Conservation (phyloP, 2,888 invertebrate genomes). For the Alsophila aescularia region DNA sequence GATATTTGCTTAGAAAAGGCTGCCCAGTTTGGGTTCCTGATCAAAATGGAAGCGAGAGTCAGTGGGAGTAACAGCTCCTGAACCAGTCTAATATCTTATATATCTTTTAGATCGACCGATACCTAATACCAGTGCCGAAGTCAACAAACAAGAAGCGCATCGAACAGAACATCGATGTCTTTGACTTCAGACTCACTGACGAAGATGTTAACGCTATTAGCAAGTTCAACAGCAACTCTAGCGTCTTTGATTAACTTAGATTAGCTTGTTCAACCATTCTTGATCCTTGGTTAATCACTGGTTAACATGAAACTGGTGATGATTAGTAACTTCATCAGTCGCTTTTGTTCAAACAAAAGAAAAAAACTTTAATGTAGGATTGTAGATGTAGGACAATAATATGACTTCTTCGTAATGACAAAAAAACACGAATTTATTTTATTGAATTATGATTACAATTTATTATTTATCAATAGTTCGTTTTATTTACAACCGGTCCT, state of each 20-base stretch:
- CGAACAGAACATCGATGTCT: conserved; percentile 81
- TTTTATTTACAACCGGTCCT: conserved; percentile 14
- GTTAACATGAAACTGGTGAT: no score
- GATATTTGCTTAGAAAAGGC: not conserved
- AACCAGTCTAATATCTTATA: not conserved
- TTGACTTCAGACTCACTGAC: conserved; percentile 81
- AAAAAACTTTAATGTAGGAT: no score
- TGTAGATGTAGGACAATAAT: no score
- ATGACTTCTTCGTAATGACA: no score
- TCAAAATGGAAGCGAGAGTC: no score
- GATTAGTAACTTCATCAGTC: no score
- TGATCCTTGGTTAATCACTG: no score
- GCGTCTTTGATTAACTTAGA: conserved; percentile 43
- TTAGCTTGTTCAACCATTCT: no score
- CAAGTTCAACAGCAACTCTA: conserved; percentile 67
- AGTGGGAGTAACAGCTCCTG: no score
- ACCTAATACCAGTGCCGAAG: conserved; percentile 84
- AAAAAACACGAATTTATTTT: not conserved
- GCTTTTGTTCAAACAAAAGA: no score
- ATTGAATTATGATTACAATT: not conserved
- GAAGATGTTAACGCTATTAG: conserved; percentile 80
- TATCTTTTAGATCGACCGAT: conserved; percentile 75
- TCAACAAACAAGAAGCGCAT: conserved; percentile 81
- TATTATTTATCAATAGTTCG: not conserved
- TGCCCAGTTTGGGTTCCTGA: no score